These are phyloP conservation scores for Arremon brunneinucha DNA, from an alignment of 2,797 vertebrate genomes.

Conservation along the genomic window DNA sequence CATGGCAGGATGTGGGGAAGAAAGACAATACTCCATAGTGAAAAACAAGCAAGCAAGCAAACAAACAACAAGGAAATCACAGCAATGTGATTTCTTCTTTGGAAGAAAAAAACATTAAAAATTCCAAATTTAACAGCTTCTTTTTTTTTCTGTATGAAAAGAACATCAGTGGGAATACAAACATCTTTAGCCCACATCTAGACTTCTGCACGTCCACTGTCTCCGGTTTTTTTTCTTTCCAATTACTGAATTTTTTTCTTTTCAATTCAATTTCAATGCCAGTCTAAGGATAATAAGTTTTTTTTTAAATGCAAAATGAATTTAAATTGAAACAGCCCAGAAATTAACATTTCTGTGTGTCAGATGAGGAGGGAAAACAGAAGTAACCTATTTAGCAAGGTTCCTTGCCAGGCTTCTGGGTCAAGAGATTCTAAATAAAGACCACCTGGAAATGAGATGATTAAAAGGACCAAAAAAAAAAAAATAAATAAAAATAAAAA, in stretches of 20 bases:
- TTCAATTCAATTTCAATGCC: neutral
- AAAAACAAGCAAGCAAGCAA: neutral
- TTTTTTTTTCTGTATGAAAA: neutral
- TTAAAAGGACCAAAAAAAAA: neutral
- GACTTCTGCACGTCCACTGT: neutral
- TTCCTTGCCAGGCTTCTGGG: neutral
- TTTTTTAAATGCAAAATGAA: neutral
- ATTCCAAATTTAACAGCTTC: neutral
- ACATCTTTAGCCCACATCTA: neutral
- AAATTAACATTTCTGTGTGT: neutral
- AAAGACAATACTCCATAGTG: neutral
- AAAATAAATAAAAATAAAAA: neutral
- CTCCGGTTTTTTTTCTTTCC: neutral
- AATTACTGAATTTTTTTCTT: neutral
- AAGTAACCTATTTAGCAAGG: neutral
- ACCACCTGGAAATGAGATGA: neutral
- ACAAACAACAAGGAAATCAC: neutral
- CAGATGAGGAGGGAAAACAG: neutral
- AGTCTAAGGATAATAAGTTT: neutral
- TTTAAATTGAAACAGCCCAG: neutral
- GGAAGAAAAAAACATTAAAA: neutral
- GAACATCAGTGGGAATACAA: neutral
- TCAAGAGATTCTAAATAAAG: neutral
- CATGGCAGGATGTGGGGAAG: constrained; percentile 10
- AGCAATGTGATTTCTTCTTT: neutral